Evolutionary conservation across 92 coral and sea anemone species (phyloP), one percentile per base, ranked within the genome.

Genomic region (Metridium senile): DNA sequence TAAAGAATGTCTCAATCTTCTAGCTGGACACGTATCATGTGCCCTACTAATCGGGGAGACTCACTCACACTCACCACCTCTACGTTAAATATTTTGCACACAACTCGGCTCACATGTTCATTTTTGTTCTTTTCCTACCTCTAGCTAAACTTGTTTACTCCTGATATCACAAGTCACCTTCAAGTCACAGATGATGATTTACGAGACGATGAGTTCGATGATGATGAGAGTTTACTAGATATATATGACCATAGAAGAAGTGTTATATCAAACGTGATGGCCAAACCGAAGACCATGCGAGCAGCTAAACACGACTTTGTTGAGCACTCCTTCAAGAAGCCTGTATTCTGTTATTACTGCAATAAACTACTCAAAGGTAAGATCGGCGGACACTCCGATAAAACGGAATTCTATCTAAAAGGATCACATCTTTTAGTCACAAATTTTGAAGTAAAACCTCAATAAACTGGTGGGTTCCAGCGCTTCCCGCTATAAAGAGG

Each of bases 231-330:
- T 28, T 74, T 88, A 0, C 63, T 86, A 1, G 89, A 87, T 4
- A 28, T 81, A 18, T 57, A 83, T 34, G 98, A 94, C 57, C 90
- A 92, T 68, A 59, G 97, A n/a, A 93, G 84, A 58, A 92, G 95
- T 33, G 81, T 88, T 20, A 63, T 80, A 13, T 80, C 84, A 23
- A 77, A 70, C 23, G 89, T 66, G 13, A 87, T 88, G 59, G 90
- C 86, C 52, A 91, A 89, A 70, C 84, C 84, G 6, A 79, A 71
- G 51, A 79, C 78, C 21, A 71, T 65, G 11, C 86, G 86, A 29
- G 85, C 88, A 20, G 92, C 90, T 20, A 88, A 91, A 26, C 98
- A 94, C 33, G 93, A 94, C 89, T 94, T 94, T 74, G 93, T 84
- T 10, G 90, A 87, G 9, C 92, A 91, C 73, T 84, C 86, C 22